phyloP scores from a whole-genome alignment of 2,797 vertebrate species.

The Molossus alvarezi region DNA sequence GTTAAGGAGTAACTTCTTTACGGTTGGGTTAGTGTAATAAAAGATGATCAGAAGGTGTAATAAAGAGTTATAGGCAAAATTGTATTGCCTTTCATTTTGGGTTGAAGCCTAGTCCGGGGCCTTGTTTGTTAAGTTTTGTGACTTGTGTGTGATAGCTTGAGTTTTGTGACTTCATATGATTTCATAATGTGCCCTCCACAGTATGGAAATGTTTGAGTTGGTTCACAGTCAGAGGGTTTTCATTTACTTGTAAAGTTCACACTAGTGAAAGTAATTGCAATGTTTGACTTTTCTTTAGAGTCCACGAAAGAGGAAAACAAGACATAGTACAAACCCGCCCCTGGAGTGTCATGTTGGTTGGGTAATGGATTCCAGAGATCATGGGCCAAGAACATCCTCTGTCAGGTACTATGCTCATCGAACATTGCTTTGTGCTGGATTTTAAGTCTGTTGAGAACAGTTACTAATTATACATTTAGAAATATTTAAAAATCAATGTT shows the following conservation, averaged over 20 bases:
- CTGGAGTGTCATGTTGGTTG: constrained; percentile 96
- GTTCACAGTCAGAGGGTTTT: constrained; percentile 74
- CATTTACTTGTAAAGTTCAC: constrained; percentile 78
- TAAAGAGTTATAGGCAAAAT: not conserved
- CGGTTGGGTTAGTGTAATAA: constrained; percentile 42
- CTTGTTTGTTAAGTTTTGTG: constrained; percentile 56
- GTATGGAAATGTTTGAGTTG: constrained; percentile 70
- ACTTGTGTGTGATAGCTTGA: constrained; percentile 66
- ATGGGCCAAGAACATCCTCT: constrained; percentile 93
- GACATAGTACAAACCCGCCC: constrained; percentile 95
- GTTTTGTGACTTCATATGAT: constrained; percentile 86
- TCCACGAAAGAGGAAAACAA: constrained; percentile 96
- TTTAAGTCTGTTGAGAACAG: constrained; percentile 55
- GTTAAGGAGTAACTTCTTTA: constrained; percentile 33
- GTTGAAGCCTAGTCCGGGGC: not conserved
- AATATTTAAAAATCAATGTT: constrained; percentile 48
- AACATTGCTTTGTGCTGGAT: not conserved
- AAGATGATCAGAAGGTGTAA: constrained; percentile 34
- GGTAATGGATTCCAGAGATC: constrained; percentile 98
- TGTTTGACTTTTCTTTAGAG: constrained; percentile 89
- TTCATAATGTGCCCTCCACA: constrained; percentile 83
- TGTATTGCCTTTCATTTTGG: constrained; percentile 57
- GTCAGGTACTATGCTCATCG: constrained; percentile 91
- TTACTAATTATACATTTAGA: constrained; percentile 27
- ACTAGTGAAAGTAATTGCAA: constrained; percentile 81